Evolutionary conservation across 2,113 vertebrate genomes (phyloP), one percentile per base, ranked within the genome.

Genomic region (Naja naja): DNA sequence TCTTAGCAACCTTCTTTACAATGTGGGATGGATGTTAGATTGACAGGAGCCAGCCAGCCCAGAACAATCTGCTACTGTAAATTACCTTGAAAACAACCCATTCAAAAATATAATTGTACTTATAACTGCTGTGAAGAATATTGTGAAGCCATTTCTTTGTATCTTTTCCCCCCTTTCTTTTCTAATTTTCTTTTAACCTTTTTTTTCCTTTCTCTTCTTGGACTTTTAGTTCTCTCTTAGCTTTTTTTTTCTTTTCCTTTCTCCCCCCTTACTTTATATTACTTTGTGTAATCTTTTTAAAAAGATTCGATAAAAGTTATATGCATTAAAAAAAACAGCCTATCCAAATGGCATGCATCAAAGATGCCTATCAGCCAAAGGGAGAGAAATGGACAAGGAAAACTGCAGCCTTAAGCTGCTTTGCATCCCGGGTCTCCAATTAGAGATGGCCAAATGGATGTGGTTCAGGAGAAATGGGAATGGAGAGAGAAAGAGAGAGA

Each of bases 381-480:
- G 58, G 96, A 96, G 92, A 92, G 45, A 85, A 92, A 87, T 20
- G 54, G 90, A 94, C 92, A 49, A 92, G 90, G 90, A 94, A 96
- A 93, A 56, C 87, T 95, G 81, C 87, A 96, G 55, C 64, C 58
- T 39, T 86, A 91, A 94, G 89, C 88, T 88, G 88, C 94, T 95
- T 95, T 96, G 95, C 94, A 85, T 12, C n/a, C 45, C 0, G 0
- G 91, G 92, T 91, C 92, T 96, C 96, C 95, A 96, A 96, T 96
- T 96, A 97, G 92, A 96, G 92, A 92, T 93, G 95, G 95, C 85
- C 95, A 96, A 93, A 94, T 91, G 93, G 96, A 96, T 93, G 74
- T 81, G 89, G 95, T 93, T 92, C 43, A 39, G 55, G 89, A 96
- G 93, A 90, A 92, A 93, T 93, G 93, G 93, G 94, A 94, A 47